phyloP scores from a whole-genome alignment of 2,113 vertebrate genomes.

The Apus apus region DNA sequence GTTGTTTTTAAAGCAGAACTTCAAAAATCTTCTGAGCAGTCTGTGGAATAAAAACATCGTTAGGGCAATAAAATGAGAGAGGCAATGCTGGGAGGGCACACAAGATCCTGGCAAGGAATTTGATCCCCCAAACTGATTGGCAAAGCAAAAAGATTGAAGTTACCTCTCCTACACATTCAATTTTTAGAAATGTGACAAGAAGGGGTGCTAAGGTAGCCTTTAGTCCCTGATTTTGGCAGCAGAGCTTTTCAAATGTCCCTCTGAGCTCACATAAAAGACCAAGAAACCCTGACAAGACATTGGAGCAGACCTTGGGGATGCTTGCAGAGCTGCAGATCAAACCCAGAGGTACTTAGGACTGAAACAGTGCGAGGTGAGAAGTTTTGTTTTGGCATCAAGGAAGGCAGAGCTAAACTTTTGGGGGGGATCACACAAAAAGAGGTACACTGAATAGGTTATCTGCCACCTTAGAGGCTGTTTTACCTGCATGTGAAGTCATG shows the following conservation, averaged over 20 bases:
- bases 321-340: neutral
- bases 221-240: neutral
- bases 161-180: neutral
- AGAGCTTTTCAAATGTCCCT: neutral
- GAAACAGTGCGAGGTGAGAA: neutral
- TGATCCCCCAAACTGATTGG: neutral
- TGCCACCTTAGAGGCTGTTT: neutral
- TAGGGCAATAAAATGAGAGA: neutral
- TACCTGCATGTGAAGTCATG: neutral
- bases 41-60: neutral
- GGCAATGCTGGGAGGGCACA: neutral
- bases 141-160: neutral
- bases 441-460: accelerated
- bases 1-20: neutral
- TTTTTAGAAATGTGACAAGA: neutral
- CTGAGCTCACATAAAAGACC: neutral
- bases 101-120: neutral
- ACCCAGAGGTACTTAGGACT: neutral
- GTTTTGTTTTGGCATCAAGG: neutral
- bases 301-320: neutral
- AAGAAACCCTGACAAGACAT: neutral
- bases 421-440: neutral
- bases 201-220: neutral
- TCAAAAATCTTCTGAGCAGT: neutral
- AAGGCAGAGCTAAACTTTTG: neutral